Conservation (phyloP, 2,888 invertebrate species). For the Achlya flavicornis region DNA sequence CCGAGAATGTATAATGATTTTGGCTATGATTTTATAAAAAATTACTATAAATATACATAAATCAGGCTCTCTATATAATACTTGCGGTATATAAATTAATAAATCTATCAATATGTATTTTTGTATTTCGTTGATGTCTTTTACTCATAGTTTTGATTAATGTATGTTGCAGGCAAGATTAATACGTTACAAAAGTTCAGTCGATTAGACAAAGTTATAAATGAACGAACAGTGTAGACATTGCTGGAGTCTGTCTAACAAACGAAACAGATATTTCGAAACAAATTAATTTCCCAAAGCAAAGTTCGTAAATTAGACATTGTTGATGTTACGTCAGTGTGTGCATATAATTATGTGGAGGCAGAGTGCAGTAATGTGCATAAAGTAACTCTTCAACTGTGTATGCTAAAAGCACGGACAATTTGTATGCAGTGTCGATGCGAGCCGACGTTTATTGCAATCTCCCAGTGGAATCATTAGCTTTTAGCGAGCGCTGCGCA, state of each 20-base stretch:
- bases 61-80: background rate
- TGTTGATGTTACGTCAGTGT: conserved; percentile 38
- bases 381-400: conserved; percentile 47
- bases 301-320: conserved; percentile 15
- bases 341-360: conserved; percentile 33
- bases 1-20: background rate
- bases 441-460: conserved; percentile 60
- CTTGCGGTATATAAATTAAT: background rate
- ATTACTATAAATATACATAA: too few relatives aligned
- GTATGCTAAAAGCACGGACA: conserved; percentile 49
- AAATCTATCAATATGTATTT: background rate
- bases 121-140: conserved; percentile 3
- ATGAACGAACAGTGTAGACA: background rate
- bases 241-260: background rate
- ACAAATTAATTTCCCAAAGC: conserved; percentile 8
- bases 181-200: background rate
- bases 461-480: conserved; percentile 53
- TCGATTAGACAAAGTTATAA: background rate
- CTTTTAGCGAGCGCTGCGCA: conserved; percentile 42
- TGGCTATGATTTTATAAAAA: too few relatives aligned
- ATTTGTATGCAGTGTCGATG: conserved; percentile 71
- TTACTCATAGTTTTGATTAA: background rate
- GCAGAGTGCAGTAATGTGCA: conserved; percentile 31
- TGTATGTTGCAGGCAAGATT: background rate
- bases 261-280: background rate